Percentiles rank a stretch among this genome's conserved stretches.
These are phyloP conservation scores for Meleagris gallopavo DNA, from an alignment of 2,113 vertebrate species.

Conservation along the genomic window DNA sequence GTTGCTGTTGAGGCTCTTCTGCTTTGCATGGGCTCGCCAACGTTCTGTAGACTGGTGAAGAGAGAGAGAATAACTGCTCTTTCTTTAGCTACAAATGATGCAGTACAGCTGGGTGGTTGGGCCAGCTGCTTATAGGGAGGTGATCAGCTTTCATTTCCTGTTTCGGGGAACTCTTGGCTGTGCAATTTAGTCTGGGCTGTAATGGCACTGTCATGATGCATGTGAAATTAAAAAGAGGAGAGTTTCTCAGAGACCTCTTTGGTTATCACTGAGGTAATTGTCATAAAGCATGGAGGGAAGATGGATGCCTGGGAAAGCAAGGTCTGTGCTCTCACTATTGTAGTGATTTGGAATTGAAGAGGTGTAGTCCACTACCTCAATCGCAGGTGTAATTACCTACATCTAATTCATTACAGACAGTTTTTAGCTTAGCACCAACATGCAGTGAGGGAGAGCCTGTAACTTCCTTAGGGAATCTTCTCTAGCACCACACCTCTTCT, in stretches of 20 bases:
- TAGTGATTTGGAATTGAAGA: neutral
- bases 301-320: neutral
- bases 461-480: neutral
- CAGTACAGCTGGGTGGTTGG: neutral
- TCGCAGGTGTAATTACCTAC: neutral
- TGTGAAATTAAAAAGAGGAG: neutral
- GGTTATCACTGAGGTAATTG: constrained; percentile 7
- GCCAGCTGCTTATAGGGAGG: neutral
- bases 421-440: neutral
- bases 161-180: neutral
- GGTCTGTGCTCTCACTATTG: neutral
- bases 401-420: neutral
- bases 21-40: neutral
- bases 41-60: neutral
- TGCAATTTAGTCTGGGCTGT: neutral
- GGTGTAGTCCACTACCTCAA: constrained; percentile 11
- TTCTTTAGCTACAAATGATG: neutral
- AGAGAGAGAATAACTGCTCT: neutral
- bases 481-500: neutral
- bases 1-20: neutral
- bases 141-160: constrained; percentile 24
- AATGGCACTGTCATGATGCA: neutral
- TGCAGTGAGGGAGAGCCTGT: neutral
- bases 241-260: neutral
- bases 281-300: neutral